Evolutionary conservation across 2,888 invertebrate species (phyloP), one percentile per base, ranked within the genome.

Genomic region (Eupithecia insigniata): DNA sequence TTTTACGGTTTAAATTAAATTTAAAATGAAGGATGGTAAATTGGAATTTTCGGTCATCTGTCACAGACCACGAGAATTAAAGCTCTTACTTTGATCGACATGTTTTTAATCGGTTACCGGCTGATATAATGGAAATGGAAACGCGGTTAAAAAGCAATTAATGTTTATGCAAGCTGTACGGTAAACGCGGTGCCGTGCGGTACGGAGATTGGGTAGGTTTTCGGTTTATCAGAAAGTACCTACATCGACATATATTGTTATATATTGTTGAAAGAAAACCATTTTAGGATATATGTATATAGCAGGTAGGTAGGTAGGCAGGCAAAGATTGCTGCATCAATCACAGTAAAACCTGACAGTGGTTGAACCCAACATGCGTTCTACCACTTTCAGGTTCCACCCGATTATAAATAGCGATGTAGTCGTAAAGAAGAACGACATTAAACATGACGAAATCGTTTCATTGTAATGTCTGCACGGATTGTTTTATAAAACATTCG

Each of bases 401-500:
- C 43, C 32, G 26, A 26, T 32, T 26, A 55, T 65, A 70, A 70
- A 67, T 60, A 72, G 68, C 43, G 43, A 43, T 71, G 66, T 65
- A 68, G 64, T 70, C 72, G 70, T 78, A 75, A 78, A 76, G 73
- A 75, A 78, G 75, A 74, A 73, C 69, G 77, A 66, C 77, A 77
- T 77, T 70, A 74, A 78, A 73, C 70, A 70, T 73, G 70, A 76
- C 68, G 70, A 73, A 70, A 71, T 68, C 78, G 73, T 79, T 73
- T 73, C 74, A 46, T 71, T 71, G 68, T 77, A 77, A 79, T 78
- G 78, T 75, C 32, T 55, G 69, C 55, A 14, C 14, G 55, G 55
- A 79, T 78, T 78, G 79, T 77, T 79, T 76, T 77, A 76, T 73
- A 78, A 76, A 74, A 70, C 72, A 76, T 79, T 72, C 67, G 73